Evolutionary conservation across 2,113 vertebrate genomes (phyloP).

Genomic region (Halcyon malimbica): DNA sequence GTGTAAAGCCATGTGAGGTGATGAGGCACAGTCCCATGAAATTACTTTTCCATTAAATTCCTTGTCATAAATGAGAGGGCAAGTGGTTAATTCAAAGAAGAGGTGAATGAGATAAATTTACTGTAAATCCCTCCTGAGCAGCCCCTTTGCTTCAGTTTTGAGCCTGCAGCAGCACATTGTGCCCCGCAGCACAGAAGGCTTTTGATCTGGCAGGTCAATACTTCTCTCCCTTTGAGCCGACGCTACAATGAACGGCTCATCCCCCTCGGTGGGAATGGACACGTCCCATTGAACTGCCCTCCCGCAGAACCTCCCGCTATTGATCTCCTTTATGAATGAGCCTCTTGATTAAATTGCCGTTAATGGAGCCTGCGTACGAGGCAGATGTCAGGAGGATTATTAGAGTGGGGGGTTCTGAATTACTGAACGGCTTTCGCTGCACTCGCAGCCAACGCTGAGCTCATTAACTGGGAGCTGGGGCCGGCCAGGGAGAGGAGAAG

Average conservation of each 20-base stretch:
- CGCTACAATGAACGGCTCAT: background rate
- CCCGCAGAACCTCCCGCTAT: background rate
- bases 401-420: background rate
- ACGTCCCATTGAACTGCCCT: background rate
- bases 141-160: background rate
- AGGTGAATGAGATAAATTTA: background rate
- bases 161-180: background rate
- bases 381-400: background rate
- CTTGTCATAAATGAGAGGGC: background rate
- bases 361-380: background rate
- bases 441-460: background rate
- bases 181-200: background rate
- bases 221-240: background rate
- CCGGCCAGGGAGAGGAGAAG: background rate
- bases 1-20: background rate
- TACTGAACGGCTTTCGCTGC: background rate
- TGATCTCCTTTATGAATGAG: background rate
- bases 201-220: background rate
- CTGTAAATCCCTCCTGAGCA: background rate
- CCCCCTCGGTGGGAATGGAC: rapidly evolving
- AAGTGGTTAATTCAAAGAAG: background rate
- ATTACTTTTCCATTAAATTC: background rate
- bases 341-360: background rate
- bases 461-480: background rate
- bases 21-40: background rate